Conservation (phyloP, 2,113 vertebrate species). For the Anguilla rostrata region DNA sequence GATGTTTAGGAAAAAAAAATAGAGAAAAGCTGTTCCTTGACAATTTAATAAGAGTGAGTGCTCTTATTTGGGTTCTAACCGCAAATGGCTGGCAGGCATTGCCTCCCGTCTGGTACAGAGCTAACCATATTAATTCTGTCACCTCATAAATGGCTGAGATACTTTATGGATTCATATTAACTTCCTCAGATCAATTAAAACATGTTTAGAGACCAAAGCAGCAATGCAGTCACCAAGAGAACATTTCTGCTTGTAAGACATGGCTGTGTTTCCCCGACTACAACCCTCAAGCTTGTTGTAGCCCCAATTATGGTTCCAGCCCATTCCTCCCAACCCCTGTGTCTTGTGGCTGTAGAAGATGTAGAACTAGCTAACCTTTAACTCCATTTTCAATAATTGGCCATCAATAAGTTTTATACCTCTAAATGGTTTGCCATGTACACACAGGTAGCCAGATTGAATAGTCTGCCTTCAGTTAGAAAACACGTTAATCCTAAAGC, state of each 20-base stretch:
- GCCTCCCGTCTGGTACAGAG: background rate
- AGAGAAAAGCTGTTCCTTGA: background rate
- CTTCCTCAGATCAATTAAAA: background rate
- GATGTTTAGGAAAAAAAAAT: constrained; percentile 6
- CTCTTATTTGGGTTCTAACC: background rate
- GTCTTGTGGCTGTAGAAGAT: no score
- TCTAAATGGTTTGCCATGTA: no score
- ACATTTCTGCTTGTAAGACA: background rate
- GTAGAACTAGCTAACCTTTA: no score
- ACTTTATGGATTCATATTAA: background rate
- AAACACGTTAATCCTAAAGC: no score
- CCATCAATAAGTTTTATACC: no score
- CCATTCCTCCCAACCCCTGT: no score
- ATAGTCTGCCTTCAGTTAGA: no score
- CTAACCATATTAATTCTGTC: background rate
- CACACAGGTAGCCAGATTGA: no score
- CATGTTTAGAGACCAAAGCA: background rate
- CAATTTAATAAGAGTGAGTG: background rate
- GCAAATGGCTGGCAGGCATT: background rate
- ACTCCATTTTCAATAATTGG: no score
- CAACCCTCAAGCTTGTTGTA: no score
- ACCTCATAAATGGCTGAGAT: background rate
- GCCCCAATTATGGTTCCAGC: no score
- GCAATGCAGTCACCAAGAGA: background rate
- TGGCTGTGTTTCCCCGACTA: background rate